These are phyloP conservation scores for Girardia tigrina DNA, from an alignment of 2,888 invertebrate genomes.

Conservation along the genomic window DNA sequence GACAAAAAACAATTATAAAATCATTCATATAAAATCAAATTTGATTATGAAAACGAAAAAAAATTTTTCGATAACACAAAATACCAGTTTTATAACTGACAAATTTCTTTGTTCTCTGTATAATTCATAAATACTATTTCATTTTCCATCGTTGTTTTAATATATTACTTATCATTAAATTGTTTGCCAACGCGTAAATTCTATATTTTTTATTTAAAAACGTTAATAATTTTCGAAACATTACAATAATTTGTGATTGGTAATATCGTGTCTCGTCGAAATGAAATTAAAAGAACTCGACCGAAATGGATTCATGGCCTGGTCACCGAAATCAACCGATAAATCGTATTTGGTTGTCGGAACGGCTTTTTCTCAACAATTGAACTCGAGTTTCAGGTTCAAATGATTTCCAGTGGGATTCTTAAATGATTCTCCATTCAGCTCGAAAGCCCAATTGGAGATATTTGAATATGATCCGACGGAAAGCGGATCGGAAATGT, in stretches of 20 bases:
- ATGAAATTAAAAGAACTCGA: not conserved
- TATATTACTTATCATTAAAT: not conserved
- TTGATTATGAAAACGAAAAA: no score
- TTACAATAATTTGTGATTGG: no score
- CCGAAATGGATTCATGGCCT: not conserved
- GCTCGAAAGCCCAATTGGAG: not conserved
- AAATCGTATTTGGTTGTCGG: not conserved
- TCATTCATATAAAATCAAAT: no score
- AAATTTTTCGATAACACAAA: no score
- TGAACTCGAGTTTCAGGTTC: not conserved
- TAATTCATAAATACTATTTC: no score
- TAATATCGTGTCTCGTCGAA: no score
- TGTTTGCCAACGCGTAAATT: not conserved
- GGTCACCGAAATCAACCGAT: not conserved
- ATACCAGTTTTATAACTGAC: no score
- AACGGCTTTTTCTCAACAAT: not conserved
- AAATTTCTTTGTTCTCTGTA: no score
- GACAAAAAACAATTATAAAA: no score
- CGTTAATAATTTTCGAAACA: no score
- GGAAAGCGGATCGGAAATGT: not conserved
- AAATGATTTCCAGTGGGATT: not conserved
- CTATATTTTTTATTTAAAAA: not conserved
- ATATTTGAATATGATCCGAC: not conserved
- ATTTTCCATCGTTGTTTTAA: no score
- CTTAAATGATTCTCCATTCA: not conserved